phyloP scores from a whole-genome alignment of 2,888 invertebrate genomes.

The Odontomyia ornata region DNA sequence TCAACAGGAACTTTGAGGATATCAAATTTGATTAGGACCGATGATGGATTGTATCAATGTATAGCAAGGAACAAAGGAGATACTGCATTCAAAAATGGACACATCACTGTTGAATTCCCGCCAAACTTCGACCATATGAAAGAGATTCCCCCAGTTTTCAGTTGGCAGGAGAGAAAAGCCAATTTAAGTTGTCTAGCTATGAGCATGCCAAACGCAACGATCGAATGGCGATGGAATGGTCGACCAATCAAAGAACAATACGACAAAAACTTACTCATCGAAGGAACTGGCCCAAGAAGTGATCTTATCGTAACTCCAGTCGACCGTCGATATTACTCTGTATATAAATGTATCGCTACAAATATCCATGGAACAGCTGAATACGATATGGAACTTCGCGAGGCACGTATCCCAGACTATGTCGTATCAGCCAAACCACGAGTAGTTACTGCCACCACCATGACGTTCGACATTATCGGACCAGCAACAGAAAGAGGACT shows the following conservation, averaged over 20 bases:
- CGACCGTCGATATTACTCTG: conserved; percentile 73
- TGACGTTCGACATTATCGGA: conserved; percentile 80
- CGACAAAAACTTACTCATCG: conserved; percentile 69
- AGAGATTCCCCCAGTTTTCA: conserved; percentile 79
- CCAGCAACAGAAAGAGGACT: conserved; percentile 80
- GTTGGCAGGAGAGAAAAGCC: conserved; percentile 82
- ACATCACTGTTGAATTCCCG: conserved; percentile 82
- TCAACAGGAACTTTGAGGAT: conserved; percentile 76
- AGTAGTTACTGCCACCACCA: conserved; percentile 83
- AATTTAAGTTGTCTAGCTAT: conserved; percentile 91
- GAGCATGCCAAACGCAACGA: conserved; percentile 89
- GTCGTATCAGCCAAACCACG: conserved; percentile 73
- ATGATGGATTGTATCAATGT: conserved; percentile 91
- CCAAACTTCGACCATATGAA: conserved; percentile 80
- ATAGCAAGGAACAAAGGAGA: conserved; percentile 84
- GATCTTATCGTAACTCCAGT: conserved; percentile 75
- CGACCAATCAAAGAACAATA: conserved; percentile 65
- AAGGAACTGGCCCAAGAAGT: conserved; percentile 76
- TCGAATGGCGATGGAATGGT: conserved; percentile 79
- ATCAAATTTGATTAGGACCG: conserved; percentile 70
- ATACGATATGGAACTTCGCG: conserved; percentile 75
- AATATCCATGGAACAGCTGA: conserved; percentile 77
- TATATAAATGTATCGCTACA: conserved; percentile 83
- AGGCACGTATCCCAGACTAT: conserved; percentile 76
- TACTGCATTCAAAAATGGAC: conserved; percentile 78